phyloP scores from a whole-genome alignment of 2,888 invertebrate species.

The Tetranychus piercei region DNA sequence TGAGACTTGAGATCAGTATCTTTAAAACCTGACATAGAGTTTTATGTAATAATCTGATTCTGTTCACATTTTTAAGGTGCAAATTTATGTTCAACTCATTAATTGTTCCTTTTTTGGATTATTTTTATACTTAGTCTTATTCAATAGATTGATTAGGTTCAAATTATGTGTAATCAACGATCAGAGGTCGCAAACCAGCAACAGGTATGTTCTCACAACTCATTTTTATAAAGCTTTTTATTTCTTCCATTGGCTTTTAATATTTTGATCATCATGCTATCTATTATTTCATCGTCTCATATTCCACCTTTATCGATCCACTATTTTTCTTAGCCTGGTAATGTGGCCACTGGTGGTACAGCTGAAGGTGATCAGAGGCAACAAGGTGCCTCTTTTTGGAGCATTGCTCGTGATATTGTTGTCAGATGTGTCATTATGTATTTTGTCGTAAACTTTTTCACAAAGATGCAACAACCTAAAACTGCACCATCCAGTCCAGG shows the following conservation, averaged over 20 bases:
- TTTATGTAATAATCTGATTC: too few relatives aligned
- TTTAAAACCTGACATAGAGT: too few relatives aligned
- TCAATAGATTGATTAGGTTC: too few relatives aligned
- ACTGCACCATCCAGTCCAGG: constrained; percentile 33
- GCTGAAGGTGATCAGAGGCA: neutral
- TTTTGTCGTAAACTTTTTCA: constrained; percentile 71
- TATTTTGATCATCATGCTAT: too few relatives aligned
- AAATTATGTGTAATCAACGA: neutral
- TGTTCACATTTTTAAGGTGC: too few relatives aligned
- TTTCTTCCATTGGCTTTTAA: too few relatives aligned
- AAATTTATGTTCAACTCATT: neutral
- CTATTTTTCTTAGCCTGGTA: neutral
- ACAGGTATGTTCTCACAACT: neutral
- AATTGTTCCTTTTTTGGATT: neutral
- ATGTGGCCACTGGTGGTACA: neutral
- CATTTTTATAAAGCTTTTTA: too few relatives aligned
- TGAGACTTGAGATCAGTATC: too few relatives aligned
- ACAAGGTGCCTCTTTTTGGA: constrained; percentile 18
- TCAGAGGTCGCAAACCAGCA: neutral
- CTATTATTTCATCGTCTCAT: too few relatives aligned
- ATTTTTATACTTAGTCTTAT: too few relatives aligned
- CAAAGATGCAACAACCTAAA: constrained; percentile 33
- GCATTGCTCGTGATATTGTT: constrained; percentile 34
- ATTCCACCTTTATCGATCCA: too few relatives aligned
- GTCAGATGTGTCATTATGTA: constrained; percentile 76